Evolutionary conservation across 2,113 vertebrate genomes (phyloP), one percentile per base, ranked within the genome.

Genomic region (Nesogale talazaci): DNA sequence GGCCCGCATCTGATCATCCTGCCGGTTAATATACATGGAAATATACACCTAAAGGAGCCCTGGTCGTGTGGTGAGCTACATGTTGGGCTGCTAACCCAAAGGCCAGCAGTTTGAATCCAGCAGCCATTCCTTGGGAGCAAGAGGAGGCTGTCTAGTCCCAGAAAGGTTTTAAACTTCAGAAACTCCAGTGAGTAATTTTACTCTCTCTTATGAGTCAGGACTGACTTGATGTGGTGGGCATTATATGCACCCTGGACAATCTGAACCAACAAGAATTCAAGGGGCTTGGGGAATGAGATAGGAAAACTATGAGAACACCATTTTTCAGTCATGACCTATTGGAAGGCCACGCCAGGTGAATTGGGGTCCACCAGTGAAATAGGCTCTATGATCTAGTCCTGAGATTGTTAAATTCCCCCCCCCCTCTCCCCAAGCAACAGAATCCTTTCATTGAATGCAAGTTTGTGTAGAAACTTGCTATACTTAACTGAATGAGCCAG

Each of bases 401-500:
- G 1, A 40, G 22, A 22, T 86, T 11, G 57, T 90, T 27, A n/a
- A 84, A 1, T 61, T 61, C 16, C 22, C 22, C 22, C 22, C 22
- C 14, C 29, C 67, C 20, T 83, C 70, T 84, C 65, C 67, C 69
- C 69, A 79, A 67, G 42, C 16, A 75, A 27, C 57, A 91, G 90
- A 79, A 85, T 63, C 22, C 46, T 91, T 85, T 76, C 52, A 91
- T 11, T 75, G 81, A 80, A 65, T 83, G 36, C 83, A 84, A 88
- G 29, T 6, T 34, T 16, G 85, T 17, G 19, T 81, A 67, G 22
- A 57, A 94, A 70, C 42, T 67, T 80, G 46, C 10, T 52, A 52
- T 52, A 52, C 46, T 52, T 52, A 52, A 52, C 46, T 12, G 14
- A 52, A 52, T 52, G 46, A 52, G 46, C 46, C 46, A 52, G 46